Evolutionary conservation across 2,888 invertebrate species (phyloP).

Genomic region (Pemphredon lugubris): DNA sequence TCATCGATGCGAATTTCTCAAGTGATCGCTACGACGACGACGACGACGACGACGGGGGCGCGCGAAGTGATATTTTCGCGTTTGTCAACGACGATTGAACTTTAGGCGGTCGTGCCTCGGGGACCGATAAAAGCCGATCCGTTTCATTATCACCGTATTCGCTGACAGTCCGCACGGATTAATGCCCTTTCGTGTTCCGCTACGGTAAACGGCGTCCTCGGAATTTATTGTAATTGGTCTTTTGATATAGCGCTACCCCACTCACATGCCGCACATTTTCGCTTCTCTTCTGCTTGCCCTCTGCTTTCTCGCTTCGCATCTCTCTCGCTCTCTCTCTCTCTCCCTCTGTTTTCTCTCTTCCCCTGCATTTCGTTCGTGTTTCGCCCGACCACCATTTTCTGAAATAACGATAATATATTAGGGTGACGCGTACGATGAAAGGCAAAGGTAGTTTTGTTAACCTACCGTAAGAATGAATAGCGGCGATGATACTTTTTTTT

Average conservation of each 20-base stretch:
- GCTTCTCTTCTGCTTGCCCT: slow-evolving; percentile 26
- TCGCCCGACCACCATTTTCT: slow-evolving; percentile 48
- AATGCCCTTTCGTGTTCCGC: slow-evolving; percentile 72
- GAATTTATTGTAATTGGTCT: slow-evolving; percentile 76
- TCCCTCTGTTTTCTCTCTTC: slow-evolving; percentile 1
- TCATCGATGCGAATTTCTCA: slow-evolving; percentile 39
- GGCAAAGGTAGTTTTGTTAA: slow-evolving; percentile 38
- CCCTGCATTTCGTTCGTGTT: slow-evolving; percentile 23
- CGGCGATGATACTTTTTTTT: slow-evolving; percentile 26
- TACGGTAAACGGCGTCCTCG: slow-evolving; percentile 70
- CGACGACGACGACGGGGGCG: background rate
- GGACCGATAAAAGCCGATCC: slow-evolving; percentile 74
- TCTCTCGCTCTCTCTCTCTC: slow-evolving; percentile 29
- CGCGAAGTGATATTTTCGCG: slow-evolving; percentile 59
- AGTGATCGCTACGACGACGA: slow-evolving; percentile 5
- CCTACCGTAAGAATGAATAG: slow-evolving; percentile 28
- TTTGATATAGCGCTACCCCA: slow-evolving; percentile 68
- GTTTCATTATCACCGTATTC: slow-evolving; percentile 70
- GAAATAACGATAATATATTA: slow-evolving; percentile 59
- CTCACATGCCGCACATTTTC: slow-evolving; percentile 62
- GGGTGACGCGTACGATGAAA: slow-evolving; percentile 30
- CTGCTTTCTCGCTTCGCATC: slow-evolving; percentile 45
- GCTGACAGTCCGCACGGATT: slow-evolving; percentile 67
- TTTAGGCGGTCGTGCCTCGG: slow-evolving; percentile 65
- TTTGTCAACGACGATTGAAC: slow-evolving; percentile 67